A percentile compares a stretch with the other conserved stretches of the same genome.
Conservation (phyloP, 2,797 vertebrate genomes). For the Distichodus sexfasciatus region DNA sequence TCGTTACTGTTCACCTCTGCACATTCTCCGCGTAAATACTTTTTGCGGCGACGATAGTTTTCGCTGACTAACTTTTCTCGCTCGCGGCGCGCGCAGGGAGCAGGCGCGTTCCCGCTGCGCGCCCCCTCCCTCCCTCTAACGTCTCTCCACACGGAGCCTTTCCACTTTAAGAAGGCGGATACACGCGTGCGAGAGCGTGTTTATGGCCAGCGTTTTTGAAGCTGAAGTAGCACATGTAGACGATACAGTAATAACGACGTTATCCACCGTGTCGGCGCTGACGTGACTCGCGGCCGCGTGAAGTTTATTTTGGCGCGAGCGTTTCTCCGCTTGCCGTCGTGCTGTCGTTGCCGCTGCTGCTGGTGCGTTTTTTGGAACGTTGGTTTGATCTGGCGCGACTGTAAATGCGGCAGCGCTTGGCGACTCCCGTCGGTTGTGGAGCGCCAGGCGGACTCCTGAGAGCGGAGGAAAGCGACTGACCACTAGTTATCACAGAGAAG, state of each 20-base stretch:
- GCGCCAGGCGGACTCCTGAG: constrained; percentile 41
- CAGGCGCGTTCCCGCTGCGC: neutral
- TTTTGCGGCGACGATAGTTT: too few relatives aligned
- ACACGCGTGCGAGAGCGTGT: constrained; percentile 60
- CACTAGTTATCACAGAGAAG: neutral
- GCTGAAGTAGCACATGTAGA: constrained; percentile 74
- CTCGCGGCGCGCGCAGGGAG: neutral
- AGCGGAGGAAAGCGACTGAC: constrained; percentile 33
- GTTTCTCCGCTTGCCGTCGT: too few relatives aligned
- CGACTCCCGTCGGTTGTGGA: constrained; percentile 45
- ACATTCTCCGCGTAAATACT: too few relatives aligned
- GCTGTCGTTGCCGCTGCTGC: too few relatives aligned
- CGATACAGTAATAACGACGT: constrained; percentile 21
- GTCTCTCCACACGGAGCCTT: constrained; percentile 26
- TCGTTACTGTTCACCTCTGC: too few relatives aligned
- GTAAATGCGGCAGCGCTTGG: constrained; percentile 57
- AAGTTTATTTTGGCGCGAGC: too few relatives aligned
- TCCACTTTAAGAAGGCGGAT: constrained; percentile 82
- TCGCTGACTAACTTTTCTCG: neutral
- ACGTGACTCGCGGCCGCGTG: constrained; percentile 2
- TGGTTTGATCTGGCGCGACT: too few relatives aligned
- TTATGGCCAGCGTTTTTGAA: constrained; percentile 54
- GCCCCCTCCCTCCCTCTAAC: neutral
- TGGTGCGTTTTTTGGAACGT: too few relatives aligned
- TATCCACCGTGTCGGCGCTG: constrained; percentile 45